Conservation (phyloP, 2,113 vertebrate species). For the Cavia aperea region DNA sequence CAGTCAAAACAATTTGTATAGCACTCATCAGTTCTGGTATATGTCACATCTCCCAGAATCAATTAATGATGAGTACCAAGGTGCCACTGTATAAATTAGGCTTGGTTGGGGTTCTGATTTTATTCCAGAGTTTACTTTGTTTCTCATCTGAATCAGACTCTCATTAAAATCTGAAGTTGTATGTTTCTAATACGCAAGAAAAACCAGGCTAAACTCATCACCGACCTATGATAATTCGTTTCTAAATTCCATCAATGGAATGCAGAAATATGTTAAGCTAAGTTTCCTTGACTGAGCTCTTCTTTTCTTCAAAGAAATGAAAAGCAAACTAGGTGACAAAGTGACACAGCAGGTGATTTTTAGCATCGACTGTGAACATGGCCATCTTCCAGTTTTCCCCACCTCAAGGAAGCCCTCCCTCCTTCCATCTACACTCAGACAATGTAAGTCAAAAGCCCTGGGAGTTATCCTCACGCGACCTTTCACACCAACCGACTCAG, state of each 20-base stretch:
- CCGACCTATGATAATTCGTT: background rate
- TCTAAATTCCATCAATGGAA: background rate
- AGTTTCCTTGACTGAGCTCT: background rate
- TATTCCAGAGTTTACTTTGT: background rate
- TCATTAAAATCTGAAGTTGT: constrained; percentile 31
- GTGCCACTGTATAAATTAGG: background rate
- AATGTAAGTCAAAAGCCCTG: background rate
- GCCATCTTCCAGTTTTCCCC: background rate
- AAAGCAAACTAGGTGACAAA: background rate
- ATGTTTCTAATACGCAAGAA: constrained; percentile 4
- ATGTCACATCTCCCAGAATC: background rate
- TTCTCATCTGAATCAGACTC: background rate
- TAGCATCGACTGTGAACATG: background rate
- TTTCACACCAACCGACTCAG: background rate
- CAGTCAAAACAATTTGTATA: background rate
- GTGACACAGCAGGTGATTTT: background rate
- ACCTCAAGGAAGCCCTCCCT: background rate
- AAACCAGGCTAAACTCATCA: background rate
- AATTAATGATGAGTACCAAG: background rate
- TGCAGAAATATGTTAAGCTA: background rate
- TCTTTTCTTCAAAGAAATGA: background rate
- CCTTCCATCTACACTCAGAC: background rate
- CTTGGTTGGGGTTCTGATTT: background rate
- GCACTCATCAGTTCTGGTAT: background rate
- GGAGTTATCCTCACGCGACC: background rate